Base-by-base conservation (phyloP, 2,797 vertebrate genomes). In the Schizopygopsis malacanthus region DNA sequence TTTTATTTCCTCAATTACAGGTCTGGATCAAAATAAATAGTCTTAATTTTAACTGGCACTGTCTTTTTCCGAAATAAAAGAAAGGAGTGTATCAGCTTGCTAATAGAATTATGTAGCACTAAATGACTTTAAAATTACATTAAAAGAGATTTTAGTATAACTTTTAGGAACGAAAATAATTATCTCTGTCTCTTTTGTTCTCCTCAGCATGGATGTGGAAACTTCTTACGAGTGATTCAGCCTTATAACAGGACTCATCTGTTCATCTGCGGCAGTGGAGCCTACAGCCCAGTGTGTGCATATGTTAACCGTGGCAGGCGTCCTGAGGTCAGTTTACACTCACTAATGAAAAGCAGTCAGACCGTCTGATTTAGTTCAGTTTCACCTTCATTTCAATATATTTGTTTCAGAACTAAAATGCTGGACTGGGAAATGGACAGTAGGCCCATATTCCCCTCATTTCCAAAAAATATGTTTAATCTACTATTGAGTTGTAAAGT, bases 201-300 rank as follows among this genome's bases (percentile, higher is more conserved):
- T 77, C 83, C 88, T 63, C 90, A 99, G 98, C 97, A 99, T 0
- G 98, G 98, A 88, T 99, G 98, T 92, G 98, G 98, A 82, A 99
- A 99, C 92, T 99, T 99, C 33, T 95, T 99, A 84, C 96, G 98
- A 0, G 98, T 99, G 78, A 96, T 99, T 89, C 97, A 99, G 92
- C 95, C 96, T 0, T 99, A 96, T 90, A 99, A 99, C 90, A 96
- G 98, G 70, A 99, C 98, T 0, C 98, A 99, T 85, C 90, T 99
- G 87, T 99, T 97, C 4, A 96, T 99, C 86, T 99, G 98, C 3
- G 98, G 98, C 88, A 99, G 98, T 8, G 98, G 98, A 0, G 98
- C 98, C 0, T 99, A 97, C 94, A 99, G 98, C 85, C 98, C 98
- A 0, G 97, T 99, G 72, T 99, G 98, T 12, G 96, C 96, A 0